These are phyloP conservation scores for Poeciliopsis retropinna DNA, from an alignment of 2,113 vertebrate genomes.

Conservation along the genomic window DNA sequence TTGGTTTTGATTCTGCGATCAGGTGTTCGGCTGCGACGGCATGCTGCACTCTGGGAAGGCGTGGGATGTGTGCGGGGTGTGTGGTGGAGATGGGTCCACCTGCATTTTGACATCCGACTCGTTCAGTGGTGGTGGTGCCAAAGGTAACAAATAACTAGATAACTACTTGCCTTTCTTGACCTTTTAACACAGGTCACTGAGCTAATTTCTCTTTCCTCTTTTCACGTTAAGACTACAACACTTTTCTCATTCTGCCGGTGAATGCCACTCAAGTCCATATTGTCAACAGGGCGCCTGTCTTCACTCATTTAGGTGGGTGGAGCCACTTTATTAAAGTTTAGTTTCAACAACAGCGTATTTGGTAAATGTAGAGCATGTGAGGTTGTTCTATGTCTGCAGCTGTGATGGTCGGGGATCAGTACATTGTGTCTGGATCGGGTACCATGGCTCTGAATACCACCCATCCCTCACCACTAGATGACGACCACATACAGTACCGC, in stretches of 20 bases:
- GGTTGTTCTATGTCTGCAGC: slow-evolving; percentile 71
- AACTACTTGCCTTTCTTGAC: not conserved
- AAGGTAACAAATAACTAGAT: slow-evolving; percentile 76
- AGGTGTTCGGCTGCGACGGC: slow-evolving; percentile 93
- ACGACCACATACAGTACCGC: slow-evolving; percentile 80
- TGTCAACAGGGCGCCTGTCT: slow-evolving; percentile 87
- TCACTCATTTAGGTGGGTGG: slow-evolving; percentile 92
- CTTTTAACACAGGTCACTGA: not conserved
- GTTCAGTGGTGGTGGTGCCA: slow-evolving; percentile 82
- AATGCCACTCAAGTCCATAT: slow-evolving; percentile 82
- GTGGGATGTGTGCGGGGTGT: slow-evolving; percentile 86
- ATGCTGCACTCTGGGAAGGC: slow-evolving; percentile 83
- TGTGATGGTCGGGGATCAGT: slow-evolving; percentile 79
- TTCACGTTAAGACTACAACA: slow-evolving; percentile 83
- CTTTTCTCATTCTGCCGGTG: slow-evolving; percentile 85
- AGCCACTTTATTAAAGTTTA: not conserved
- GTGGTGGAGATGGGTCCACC: slow-evolving; percentile 87
- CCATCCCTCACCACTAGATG: slow-evolving; percentile 89
- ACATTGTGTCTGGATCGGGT: slow-evolving; percentile 84
- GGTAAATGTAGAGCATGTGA: not conserved
- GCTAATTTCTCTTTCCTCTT: not conserved
- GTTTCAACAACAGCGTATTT: not conserved
- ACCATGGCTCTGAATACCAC: slow-evolving; percentile 80
- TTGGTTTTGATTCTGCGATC: slow-evolving; percentile 34
- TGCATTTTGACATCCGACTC: slow-evolving; percentile 81